Evolutionary conservation across 2,888 invertebrate species (phyloP).

Genomic region (Stegana nigrithorax): DNA sequence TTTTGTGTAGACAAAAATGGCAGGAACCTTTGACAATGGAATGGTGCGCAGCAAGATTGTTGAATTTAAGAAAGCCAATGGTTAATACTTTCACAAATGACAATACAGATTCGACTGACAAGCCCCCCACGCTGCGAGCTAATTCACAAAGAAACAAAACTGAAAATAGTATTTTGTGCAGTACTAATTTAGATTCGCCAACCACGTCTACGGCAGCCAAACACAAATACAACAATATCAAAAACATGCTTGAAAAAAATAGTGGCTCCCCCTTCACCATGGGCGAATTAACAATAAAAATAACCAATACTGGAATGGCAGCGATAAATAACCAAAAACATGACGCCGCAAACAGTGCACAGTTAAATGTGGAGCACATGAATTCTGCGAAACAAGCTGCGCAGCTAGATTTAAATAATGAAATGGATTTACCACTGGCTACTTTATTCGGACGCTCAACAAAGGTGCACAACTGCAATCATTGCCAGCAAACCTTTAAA

Average conservation of each 20-base stretch:
- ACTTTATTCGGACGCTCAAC: no score
- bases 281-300: background rate
- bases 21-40: background rate
- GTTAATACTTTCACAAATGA: background rate
- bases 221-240: background rate
- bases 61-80: background rate
- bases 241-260: background rate
- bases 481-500: conserved; percentile 38
- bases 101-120: background rate
- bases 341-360: background rate
- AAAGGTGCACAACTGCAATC: background rate
- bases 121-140: background rate
- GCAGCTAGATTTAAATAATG: no score
- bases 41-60: background rate
- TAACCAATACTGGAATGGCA: background rate
- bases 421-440: no score
- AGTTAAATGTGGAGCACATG: background rate
- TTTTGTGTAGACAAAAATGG: background rate
- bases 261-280: background rate
- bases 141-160: no score
- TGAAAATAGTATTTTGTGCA: no score
- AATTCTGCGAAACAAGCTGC: background rate
- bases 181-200: background rate
- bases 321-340: background rate
- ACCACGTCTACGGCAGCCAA: background rate